Evolutionary conservation across 2,113 vertebrate species (phyloP), one percentile per base, ranked within the genome.

Genomic region (Mastomys natalensis): DNA sequence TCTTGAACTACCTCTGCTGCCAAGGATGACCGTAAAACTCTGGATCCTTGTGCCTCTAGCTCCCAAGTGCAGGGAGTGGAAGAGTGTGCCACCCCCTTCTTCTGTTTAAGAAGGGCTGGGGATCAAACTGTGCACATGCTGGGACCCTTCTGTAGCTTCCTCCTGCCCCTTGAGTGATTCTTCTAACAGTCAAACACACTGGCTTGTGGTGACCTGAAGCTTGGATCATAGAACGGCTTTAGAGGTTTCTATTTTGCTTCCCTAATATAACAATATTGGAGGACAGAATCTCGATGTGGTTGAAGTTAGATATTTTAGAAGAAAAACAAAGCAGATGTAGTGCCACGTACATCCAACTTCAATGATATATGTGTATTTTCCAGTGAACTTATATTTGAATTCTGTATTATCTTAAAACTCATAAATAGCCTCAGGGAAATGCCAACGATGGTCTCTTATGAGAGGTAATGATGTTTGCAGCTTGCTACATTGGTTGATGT

Each of bases 161-260:
- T n/a, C 21, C 64, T 70, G 3, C 7, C 21, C 34, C 34, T 66
- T 34, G 53, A 45, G 40, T 62, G 26, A 51, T 15, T 22, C 16
- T 92, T 76, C 43, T 37, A 93, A 81, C 76, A 24, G 16, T 45
- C 80, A 93, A 70, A 84, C 81, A 40, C 90, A 85, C 45, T 85
- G n/a, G 13, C 58, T 70, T 26, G 74, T 10, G 91, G 40, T 85
- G 40, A 87, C 84, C 87, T 94, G 43, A 74, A 93, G 78, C 22
- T 94, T 80, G 81, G 55, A 81, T 74, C n/a, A 93, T 45, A 85
- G 87, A 82, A 77, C 7, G 70, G 3, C 26, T 66, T 77, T 95
- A 72, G 40, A 43, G n/a, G 5, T n/a, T 93, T 95, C 77, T 48
- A 19, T 81, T 96, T 96, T 94, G 48, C 2, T 95, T 94, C 55